phyloP scores from a whole-genome alignment of 2,113 vertebrate genomes.

The Lagopus leucura region DNA sequence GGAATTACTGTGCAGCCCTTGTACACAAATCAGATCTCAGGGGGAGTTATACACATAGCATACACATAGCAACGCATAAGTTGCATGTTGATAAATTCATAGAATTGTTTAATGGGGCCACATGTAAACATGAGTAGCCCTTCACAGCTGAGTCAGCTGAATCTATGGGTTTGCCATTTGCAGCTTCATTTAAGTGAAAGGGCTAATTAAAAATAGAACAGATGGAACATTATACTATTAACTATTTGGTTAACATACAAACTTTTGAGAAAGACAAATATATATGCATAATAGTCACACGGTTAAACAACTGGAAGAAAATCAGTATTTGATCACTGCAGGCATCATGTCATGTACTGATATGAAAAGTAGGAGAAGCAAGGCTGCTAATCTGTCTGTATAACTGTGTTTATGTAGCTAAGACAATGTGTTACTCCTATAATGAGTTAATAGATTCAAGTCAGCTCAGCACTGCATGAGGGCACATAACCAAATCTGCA shows the following conservation, averaged over 20 bases:
- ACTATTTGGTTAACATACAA: neutral
- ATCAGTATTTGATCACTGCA: neutral
- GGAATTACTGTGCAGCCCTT: neutral
- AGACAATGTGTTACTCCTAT: neutral
- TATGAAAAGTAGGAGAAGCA: neutral
- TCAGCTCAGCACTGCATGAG: neutral
- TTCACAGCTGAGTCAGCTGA: constrained; percentile 4
- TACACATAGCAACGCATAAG: neutral
- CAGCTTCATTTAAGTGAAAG: neutral
- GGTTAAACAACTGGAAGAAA: neutral
- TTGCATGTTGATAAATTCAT: neutral
- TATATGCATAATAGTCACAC: neutral
- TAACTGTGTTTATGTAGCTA: neutral
- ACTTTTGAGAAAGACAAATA: neutral
- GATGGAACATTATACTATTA: neutral
- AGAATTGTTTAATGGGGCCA: neutral
- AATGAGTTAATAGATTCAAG: neutral
- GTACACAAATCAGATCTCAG: neutral
- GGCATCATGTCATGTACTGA: neutral
- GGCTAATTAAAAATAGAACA: constrained; percentile 40
- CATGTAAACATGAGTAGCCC: neutral
- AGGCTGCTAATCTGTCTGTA: neutral
- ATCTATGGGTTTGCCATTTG: constrained; percentile 2
- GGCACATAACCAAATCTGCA: neutral
- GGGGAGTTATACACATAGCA: neutral